phyloP scores from a whole-genome alignment of 2,888 invertebrate genomes.

The Tipula helvola region DNA sequence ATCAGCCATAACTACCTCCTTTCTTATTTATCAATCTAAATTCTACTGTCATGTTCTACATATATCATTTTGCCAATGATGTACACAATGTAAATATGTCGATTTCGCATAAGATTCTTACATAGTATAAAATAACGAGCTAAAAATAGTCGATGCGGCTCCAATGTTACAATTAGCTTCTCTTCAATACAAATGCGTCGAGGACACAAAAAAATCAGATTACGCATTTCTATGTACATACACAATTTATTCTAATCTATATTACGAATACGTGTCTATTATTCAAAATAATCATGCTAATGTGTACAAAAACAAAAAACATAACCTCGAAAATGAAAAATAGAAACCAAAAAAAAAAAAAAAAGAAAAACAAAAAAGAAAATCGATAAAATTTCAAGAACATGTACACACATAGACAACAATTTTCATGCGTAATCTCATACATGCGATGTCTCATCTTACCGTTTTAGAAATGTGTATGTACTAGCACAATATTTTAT shows the following conservation, averaged over 20 bases:
- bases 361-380: neutral
- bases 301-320: neutral
- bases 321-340: neutral
- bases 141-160: too few species aligned
- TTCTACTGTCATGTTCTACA: too few species aligned
- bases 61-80: too few species aligned
- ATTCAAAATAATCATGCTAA: neutral
- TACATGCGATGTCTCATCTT: neutral
- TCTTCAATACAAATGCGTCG: neutral
- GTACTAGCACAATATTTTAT: neutral
- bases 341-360: neutral
- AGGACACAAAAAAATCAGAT: neutral
- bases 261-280: neutral
- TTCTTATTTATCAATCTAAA: too few species aligned
- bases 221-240: neutral
- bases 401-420: neutral
- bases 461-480: neutral
- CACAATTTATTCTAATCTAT: neutral
- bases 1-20: too few species aligned
- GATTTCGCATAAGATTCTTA: too few species aligned
- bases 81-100: too few species aligned
- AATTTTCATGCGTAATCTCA: neutral
- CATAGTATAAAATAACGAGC: too few species aligned
- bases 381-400: neutral
- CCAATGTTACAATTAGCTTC: neutral